A percentile compares a stretch with the other conserved stretches of the same genome.
phyloP scores from a whole-genome alignment of 1,140 invertebrate genomes.

The Aphaenogaster ashmeadi region DNA sequence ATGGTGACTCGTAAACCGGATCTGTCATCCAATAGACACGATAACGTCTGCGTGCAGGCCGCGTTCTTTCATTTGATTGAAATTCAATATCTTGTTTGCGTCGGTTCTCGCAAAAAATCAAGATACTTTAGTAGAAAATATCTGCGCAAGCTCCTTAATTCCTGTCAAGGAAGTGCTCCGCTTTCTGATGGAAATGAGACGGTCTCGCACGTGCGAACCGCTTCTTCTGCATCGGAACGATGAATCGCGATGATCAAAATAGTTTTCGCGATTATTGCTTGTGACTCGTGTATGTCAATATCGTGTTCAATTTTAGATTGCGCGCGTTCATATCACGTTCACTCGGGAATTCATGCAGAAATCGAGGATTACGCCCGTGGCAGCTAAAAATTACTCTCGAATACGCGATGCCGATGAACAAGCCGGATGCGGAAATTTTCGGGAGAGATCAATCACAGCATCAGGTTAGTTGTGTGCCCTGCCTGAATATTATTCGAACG shows the following conservation, averaged over 20 bases:
- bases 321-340: background rate
- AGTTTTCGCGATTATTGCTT: background rate
- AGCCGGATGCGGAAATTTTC: background rate
- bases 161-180: background rate
- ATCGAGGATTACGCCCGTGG: background rate
- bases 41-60: background rate
- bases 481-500: background rate
- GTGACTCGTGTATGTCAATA: background rate
- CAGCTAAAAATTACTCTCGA: background rate
- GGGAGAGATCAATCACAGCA: constrained; percentile 10
- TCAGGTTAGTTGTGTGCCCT: constrained; percentile 14
- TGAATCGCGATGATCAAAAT: constrained; percentile 2
- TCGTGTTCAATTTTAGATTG: background rate
- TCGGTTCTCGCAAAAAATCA: background rate
- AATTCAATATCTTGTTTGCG: constrained; percentile 35
- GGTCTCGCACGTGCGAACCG: background rate
- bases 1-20: constrained; percentile 13
- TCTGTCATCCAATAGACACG: constrained; percentile 12
- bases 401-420: constrained; percentile 30
- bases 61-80: background rate
- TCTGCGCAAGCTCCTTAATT: background rate
- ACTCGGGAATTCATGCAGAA: background rate
- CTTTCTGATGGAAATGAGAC: constrained; percentile 47
- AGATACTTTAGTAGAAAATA: constrained; percentile 13
- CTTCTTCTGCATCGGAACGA: background rate